Conservation (phyloP, 2,113 vertebrate species). For the Macquaria australasica region DNA sequence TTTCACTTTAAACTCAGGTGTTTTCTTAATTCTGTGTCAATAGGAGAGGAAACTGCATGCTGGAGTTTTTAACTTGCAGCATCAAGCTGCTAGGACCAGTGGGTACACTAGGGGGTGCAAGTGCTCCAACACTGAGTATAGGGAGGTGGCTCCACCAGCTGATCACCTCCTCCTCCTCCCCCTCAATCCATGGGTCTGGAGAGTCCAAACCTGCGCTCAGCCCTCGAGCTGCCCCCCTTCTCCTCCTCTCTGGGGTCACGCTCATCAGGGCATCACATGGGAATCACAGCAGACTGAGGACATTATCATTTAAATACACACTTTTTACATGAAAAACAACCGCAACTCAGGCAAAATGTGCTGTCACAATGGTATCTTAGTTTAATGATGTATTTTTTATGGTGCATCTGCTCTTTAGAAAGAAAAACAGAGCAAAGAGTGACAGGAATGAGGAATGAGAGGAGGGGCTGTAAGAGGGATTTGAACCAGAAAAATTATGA, state of each 20-base stretch:
- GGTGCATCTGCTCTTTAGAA: conserved; percentile 66
- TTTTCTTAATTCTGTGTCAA: background rate
- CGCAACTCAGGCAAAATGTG: conserved; percentile 47
- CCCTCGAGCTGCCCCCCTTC: background rate
- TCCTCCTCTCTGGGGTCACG: conserved; percentile 27
- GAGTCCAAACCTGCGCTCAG: conserved; percentile 28
- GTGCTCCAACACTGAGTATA: conserved; percentile 55
- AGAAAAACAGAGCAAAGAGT: conserved; percentile 53
- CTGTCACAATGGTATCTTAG: conserved; percentile 64
- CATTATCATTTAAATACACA: conserved; percentile 56
- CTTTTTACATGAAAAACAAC: conserved; percentile 61
- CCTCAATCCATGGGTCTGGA: conserved; percentile 27
- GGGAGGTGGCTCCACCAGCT: conserved; percentile 27
- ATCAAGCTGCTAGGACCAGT: conserved; percentile 14
- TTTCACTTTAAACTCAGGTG: background rate
- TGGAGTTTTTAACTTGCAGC: background rate
- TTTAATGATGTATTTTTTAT: conserved; percentile 71
- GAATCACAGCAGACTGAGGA: conserved; percentile 13
- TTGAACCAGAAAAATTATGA: conserved; percentile 49
- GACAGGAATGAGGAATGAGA: conserved; percentile 66
- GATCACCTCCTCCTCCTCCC: conserved; percentile 20
- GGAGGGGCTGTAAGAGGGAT: conserved; percentile 30
- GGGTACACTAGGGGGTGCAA: conserved; percentile 69
- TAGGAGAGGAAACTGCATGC: background rate
- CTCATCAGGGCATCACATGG: conserved; percentile 16